Evolutionary conservation across 2,113 vertebrate genomes (phyloP).

Genomic region (Actenoides lindsayi): DNA sequence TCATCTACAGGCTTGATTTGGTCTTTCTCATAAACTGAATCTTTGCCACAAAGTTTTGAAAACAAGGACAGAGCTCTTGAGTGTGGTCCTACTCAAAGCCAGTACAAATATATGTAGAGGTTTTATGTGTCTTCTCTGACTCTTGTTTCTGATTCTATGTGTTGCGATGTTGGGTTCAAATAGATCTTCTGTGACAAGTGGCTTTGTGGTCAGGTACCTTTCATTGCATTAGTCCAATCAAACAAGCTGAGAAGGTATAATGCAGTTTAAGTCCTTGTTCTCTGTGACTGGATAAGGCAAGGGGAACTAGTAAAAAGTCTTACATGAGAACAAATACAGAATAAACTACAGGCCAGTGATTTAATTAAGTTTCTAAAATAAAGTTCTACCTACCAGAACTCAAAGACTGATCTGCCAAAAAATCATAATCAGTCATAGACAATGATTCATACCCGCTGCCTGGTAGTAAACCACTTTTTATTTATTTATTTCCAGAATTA

Average conservation of each 20-base stretch:
- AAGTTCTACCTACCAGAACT: neutral
- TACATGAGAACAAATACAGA: neutral
- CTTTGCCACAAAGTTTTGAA: neutral
- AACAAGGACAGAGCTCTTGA: neutral
- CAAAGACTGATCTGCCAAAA: neutral
- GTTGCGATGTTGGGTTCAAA: neutral
- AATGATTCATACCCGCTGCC: neutral
- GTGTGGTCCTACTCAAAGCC: neutral
- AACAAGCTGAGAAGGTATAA: neutral
- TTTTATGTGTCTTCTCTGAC: neutral
- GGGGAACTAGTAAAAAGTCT: neutral
- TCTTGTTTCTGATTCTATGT: neutral
- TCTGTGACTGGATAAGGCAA: neutral
- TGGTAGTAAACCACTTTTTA: neutral
- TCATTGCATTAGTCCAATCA: neutral
- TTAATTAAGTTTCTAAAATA: neutral
- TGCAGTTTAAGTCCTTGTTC: neutral
- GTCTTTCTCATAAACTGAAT: neutral
- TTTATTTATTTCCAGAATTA: neutral
- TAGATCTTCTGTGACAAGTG: neutral
- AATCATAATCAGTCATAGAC: neutral
- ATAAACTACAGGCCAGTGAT: neutral
- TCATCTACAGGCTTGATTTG: neutral
- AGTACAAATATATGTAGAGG: neutral
- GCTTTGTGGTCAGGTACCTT: neutral